Base-by-base conservation (phyloP, 2,888 invertebrate genomes). In the Pantelozetes paolii region DNA sequence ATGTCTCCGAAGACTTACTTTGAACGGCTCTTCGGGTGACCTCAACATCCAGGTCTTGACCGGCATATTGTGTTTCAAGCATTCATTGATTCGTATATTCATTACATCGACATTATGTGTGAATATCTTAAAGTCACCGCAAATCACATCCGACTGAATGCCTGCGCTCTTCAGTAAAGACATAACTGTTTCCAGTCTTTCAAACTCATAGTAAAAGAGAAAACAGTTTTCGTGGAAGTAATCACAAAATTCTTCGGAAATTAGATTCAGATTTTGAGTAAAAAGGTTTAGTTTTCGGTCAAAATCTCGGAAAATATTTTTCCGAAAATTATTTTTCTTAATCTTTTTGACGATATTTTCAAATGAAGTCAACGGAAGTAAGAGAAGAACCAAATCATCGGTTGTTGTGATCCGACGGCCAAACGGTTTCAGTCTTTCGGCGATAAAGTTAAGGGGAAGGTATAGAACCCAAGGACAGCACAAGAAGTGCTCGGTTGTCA, bases 41-140 rank as follows among this genome's bases (percentile, higher is more conserved):
- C 67, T 67, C 32, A 67, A 67, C 67, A 67, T 67, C 67, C 67
- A 67, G 36, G 42, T 67, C 42, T 67, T 67, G 23, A 67, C 23
- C 9, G 67, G 23, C 67, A 67, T 67, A 9, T 42, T 42, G 32
- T 67, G 32, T 67, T 67, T 11, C 2, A 40, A 0, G 20, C 67
- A 67, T 20, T n/a, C 20, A 20, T 67, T 13, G 11, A 67, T 67
- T 42, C 67, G 15, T 15, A 23, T 3, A 20, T 42, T 67, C 67
- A 67, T 67, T 6, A 67, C 1, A 11, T 67, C 40, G 40, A 67
- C 23, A 13, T 67, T 67, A 42, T 67, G 67, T 9, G 67, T 67
- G 40, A 67, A 67, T 2, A 67, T 20, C n/a, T n/a, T 36, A 2
- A 67, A 2, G 42, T 67, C 67, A 9, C 20, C n/a, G 5, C 18